phyloP scores from a whole-genome alignment of 2,113 vertebrate species.

The Actenoides hombroni region DNA sequence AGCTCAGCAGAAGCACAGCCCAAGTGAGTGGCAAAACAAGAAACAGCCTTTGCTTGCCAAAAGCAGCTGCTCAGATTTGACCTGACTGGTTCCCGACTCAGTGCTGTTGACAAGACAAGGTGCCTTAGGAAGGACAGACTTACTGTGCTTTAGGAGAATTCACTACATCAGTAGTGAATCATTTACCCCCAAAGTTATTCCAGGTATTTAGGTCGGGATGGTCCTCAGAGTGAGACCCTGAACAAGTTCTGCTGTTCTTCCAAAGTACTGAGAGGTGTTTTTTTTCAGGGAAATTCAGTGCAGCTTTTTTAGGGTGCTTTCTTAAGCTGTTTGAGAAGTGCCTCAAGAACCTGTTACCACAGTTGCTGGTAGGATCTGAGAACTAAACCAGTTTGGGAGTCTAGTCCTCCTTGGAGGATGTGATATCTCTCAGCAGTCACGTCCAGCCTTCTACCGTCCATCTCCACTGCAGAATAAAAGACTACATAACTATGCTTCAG shows the following conservation, averaged over 20 bases:
- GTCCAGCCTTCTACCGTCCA: neutral
- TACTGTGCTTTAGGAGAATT: neutral
- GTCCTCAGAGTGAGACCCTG: neutral
- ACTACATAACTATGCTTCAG: neutral
- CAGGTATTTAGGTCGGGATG: neutral
- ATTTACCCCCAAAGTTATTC: neutral
- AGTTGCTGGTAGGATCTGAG: neutral
- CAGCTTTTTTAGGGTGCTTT: neutral
- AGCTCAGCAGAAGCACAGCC: neutral
- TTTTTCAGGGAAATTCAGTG: neutral
- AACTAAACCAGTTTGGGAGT: neutral
- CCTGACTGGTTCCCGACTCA: neutral
- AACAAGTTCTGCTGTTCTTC: neutral
- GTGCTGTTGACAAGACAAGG: neutral
- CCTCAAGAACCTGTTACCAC: neutral
- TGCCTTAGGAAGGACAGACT: neutral
- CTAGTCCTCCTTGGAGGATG: neutral
- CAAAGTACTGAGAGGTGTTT: neutral
- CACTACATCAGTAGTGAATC: fast-evolving
- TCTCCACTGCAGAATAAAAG: neutral
- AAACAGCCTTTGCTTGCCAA: neutral
- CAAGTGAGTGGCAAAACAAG: neutral
- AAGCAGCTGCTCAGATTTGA: neutral
- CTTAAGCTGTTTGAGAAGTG: neutral
- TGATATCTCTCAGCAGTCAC: neutral